Evolutionary conservation across 2,113 vertebrate species (phyloP), one percentile per base, ranked within the genome.

Genomic region (Eupsittula cactorum): DNA sequence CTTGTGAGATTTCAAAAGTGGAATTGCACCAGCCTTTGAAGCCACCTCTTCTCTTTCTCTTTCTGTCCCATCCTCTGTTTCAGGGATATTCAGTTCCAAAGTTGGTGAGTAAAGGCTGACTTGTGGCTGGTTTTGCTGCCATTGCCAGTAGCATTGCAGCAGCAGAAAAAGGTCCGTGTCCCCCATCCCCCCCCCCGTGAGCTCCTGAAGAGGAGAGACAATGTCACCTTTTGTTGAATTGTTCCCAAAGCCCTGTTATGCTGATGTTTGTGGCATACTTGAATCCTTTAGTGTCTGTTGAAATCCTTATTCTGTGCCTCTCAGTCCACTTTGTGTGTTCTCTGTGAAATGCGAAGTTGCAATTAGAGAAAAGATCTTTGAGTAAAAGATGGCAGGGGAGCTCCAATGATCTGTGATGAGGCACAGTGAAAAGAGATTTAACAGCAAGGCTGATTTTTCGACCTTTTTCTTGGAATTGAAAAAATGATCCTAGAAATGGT

Each of bases 131-230:
- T 52, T 74, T 64, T 44, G 49, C 68, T 75, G 23, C 16, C 18
- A 1, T 27, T 50, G 52, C 59, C 33, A 44, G 35, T 64, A 65
- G 63, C 13, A 1, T 31, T 52, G 31, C 63, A 4, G 0, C 33
- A 41, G 76, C 59, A 78, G 64, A 49, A 49, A 3, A 47, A 37
- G 24, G 59, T 75, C 25, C 24, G 16, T 83, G 74, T 20, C n/a
- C 4, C 67, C 29, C 27, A 3, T 39, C n/a, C 9, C 6, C 70
- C 35, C 27, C 11, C 5, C 0, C 1, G 3, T 12, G 49, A 83
- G 31, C 37, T 84, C 33, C 42, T 28, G 35, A 33, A 75, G 57
- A 60, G 17, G 50, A 41, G 65, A 78, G 71, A 55, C 16, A 7
- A 1, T 16, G 41, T 27, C 35, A 29, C 46, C 24, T 83, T 74